Evolutionary conservation across 1,140 invertebrate genomes (phyloP).

Genomic region (Eumaeus atala): DNA sequence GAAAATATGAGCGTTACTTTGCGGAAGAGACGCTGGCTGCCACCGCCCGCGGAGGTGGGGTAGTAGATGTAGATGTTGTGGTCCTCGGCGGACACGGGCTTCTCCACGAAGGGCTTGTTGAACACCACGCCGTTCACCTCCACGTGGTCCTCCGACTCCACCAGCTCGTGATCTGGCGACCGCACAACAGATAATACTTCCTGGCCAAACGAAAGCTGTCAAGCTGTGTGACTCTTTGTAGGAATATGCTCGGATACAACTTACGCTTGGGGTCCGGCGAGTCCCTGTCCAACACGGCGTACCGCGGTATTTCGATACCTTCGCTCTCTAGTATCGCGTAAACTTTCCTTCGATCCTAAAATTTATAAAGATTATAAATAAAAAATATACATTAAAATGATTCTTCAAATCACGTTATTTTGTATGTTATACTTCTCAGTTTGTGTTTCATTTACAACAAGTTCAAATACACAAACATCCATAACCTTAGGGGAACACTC

Average conservation of each 20-base stretch:
- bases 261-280: constrained; percentile 92
- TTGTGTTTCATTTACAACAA: too few relatives aligned
- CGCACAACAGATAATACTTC: constrained; percentile 15
- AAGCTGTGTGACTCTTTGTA: too few relatives aligned
- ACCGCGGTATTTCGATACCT: constrained; percentile 97
- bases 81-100: constrained; percentile 97
- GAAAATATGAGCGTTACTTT: constrained; percentile 79
- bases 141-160: constrained; percentile 98
- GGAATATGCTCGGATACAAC: too few relatives aligned
- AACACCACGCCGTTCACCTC: constrained; percentile 98
- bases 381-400: too few relatives aligned
- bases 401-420: too few relatives aligned
- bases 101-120: constrained; percentile 99
- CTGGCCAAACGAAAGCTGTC: too few relatives aligned
- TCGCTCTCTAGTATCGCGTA: constrained; percentile 95
- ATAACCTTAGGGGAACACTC: too few relatives aligned
- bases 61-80: constrained; percentile 99
- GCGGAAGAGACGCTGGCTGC: constrained; percentile 96
- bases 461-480: too few relatives aligned
- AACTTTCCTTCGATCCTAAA: constrained; percentile 91
- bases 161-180: constrained; percentile 87
- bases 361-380: constrained; percentile 7
- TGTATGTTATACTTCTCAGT: too few relatives aligned
- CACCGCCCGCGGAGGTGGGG: constrained; percentile 97
- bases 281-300: constrained; percentile 97